Evolutionary conservation across 2,888 invertebrate species (phyloP).

Genomic region (Agrilus cyanescens): DNA sequence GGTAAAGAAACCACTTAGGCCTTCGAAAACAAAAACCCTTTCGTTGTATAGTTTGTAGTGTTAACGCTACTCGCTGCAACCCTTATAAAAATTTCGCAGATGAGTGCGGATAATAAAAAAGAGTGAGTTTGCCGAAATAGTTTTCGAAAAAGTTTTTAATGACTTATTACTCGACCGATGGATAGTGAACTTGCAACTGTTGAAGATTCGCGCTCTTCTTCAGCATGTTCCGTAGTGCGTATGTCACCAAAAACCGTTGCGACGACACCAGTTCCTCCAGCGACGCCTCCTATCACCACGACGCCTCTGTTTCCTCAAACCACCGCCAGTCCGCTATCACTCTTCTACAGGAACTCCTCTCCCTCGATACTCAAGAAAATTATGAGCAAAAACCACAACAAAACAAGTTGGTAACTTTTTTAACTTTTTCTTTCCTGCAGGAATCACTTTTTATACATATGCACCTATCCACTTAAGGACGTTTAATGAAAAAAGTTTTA

Average conservation of each 20-base stretch:
- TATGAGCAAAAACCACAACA: slow-evolving; percentile 52
- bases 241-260: too few relatives aligned
- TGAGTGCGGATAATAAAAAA: background rate
- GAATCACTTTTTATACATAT: background rate
- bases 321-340: slow-evolving; percentile 21
- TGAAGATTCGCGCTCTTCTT: too few relatives aligned
- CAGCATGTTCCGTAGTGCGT: too few relatives aligned
- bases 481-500: background rate
- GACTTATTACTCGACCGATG: too few relatives aligned
- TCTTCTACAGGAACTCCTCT: slow-evolving; percentile 38
- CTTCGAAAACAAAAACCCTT: slow-evolving; percentile 28
- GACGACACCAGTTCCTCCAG: too few relatives aligned
- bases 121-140: too few relatives aligned
- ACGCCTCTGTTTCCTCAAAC: too few relatives aligned
- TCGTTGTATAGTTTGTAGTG: slow-evolving; percentile 27
- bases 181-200: too few relatives aligned
- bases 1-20: too few relatives aligned
- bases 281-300: too few relatives aligned
- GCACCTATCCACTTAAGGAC: background rate
- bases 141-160: too few relatives aligned
- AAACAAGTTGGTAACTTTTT: slow-evolving; percentile 45
- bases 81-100: slow-evolving; percentile 2
- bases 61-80: slow-evolving; percentile 24
- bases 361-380: slow-evolving; percentile 47
- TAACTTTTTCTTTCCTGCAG: background rate